Conservation (phyloP, 2,797 vertebrate genomes). For the Bryconaethiops microstoma region DNA sequence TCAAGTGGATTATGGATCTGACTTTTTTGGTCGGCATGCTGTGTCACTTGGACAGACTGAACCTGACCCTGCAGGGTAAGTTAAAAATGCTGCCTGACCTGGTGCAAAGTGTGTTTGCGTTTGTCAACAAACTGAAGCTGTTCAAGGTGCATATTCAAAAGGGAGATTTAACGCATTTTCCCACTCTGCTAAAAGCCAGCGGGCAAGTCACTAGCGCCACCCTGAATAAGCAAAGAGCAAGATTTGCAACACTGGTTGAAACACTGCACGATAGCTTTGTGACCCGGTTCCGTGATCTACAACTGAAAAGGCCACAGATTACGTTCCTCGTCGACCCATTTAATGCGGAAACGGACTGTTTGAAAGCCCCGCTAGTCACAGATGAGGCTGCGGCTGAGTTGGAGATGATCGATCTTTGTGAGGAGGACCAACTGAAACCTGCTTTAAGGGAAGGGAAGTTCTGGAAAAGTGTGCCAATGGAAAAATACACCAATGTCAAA, state of each 20-base stretch:
- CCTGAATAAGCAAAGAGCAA: conserved; percentile 25
- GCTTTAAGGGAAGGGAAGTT: conserved; percentile 49
- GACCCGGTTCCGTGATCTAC: conserved; percentile 50
- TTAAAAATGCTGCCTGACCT: conserved; percentile 33
- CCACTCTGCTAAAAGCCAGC: conserved; percentile 44
- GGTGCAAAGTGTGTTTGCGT: conserved; percentile 36
- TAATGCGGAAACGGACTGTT: conserved; percentile 49
- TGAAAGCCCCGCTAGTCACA: conserved; percentile 53
- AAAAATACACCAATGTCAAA: conserved; percentile 54
- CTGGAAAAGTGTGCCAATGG: conserved; percentile 54
- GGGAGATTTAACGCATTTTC: conserved; percentile 56
- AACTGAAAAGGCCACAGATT: conserved; percentile 59
- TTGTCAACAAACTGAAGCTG: conserved; percentile 59
- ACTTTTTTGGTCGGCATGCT: conserved; percentile 35
- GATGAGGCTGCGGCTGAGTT: conserved; percentile 20
- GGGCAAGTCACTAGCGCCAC: conserved; percentile 36
- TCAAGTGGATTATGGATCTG: conserved; percentile 26
- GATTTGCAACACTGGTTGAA: conserved; percentile 51
- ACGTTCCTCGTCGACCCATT: conserved; percentile 51
- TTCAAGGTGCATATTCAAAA: conserved; percentile 56
- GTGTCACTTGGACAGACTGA: conserved; percentile 32
- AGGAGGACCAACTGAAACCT: conserved; percentile 50
- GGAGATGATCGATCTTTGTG: conserved; percentile 52
- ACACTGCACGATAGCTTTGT: conserved; percentile 56
- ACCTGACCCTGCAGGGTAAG: conserved; percentile 19